Base-by-base conservation (phyloP, 2,888 invertebrate species). In the Scaptomyza reducta region DNA sequence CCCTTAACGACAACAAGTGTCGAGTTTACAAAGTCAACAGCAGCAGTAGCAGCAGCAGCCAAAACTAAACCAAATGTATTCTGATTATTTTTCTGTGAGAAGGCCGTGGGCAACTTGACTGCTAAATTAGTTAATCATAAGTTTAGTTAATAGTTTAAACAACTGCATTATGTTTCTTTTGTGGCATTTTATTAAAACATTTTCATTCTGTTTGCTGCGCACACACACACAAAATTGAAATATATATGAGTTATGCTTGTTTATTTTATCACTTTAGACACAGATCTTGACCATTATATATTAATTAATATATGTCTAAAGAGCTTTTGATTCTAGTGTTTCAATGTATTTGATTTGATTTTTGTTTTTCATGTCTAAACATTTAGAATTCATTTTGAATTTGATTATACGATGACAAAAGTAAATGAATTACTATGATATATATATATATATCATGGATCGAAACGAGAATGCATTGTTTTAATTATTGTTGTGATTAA, bases 1-100 rank as follows among this genome's bases (percentile, higher is more conserved):
- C 95, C 0, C 90, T 96, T 6, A 95, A 95, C 0, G 94, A 95
- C 58, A 94, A 93, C 13, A 93, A 94, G 82, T 91, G 96, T 64
- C 93, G 94, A 56, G 90, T 96, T 49, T 96, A 95, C 88, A 95
- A 94, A 80, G 91, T 93, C n/a, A 89, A 67, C 50, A 85, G 79
- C 55, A 46, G 35, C 35, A 35, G 6, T 53, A 46, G 35, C 35
- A 35, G 6, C 6, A 35, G 22, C 6, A 35, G 35, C 14, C 25
- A 9, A 40, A 46, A 42, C 38, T 77, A 16, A 51, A 5, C 9
- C 7, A 18, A 25, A 9, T 14, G 5, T 6, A 6, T 13, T 7
- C 0, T 14, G 10, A 9, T 22, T 25, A 1, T 18, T 49, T 53
- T 47, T 45, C 60, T 60, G 44, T 77, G 40, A n/a, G n/a, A n/a